phyloP scores from a whole-genome alignment of 2,888 invertebrate genomes.

The Nomada ruficornis region DNA sequence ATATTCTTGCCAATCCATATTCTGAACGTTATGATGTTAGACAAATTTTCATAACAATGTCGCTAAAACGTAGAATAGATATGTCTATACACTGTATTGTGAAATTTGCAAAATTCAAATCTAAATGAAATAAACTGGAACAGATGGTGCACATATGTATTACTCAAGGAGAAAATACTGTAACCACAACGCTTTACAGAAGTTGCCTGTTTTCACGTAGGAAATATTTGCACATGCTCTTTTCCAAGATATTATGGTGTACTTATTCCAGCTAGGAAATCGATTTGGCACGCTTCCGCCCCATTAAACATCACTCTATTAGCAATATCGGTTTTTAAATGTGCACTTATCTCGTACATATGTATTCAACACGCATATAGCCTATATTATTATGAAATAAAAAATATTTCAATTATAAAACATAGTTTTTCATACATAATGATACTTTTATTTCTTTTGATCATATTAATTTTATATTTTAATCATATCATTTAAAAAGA shows the following conservation, averaged over 20 bases:
- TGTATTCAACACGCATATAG: background rate
- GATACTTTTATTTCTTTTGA: no score
- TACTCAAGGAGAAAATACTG: background rate
- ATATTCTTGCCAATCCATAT: no score
- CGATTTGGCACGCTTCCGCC: conserved; percentile 53
- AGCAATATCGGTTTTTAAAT: conserved; percentile 41
- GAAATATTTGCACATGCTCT: conserved; percentile 14
- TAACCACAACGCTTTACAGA: background rate
- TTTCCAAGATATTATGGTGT: conserved; percentile 29
- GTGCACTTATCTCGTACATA: conserved; percentile 7
- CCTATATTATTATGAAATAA: background rate
- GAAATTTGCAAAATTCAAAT: no score
- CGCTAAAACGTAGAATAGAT: no score
- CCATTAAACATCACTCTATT: conserved; percentile 41
- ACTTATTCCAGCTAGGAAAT: conserved; percentile 38
- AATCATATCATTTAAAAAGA: no score
- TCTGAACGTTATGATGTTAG: no score
- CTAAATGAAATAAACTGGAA: no score
- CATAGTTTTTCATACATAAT: no score
- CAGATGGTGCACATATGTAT: no score
- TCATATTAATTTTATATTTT: no score
- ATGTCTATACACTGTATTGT: no score
- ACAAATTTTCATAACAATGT: no score
- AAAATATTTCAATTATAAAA: background rate
- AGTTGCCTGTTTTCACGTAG: background rate